Evolutionary conservation across 2,888 invertebrate species (phyloP), one percentile per base, ranked within the genome.

Genomic region (Acanthosepion lycidas): DNA sequence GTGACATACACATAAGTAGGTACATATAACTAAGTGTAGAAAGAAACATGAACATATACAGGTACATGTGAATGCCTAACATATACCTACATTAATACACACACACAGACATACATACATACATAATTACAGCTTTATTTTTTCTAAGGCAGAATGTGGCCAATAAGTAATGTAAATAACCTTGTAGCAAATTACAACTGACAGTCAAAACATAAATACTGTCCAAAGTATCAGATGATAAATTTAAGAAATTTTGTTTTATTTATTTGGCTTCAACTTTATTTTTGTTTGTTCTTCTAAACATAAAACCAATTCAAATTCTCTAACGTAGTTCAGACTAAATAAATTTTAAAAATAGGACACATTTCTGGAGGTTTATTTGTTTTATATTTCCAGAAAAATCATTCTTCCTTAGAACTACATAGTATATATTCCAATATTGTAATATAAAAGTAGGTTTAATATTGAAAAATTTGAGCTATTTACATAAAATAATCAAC

Each of bases 131-230:
- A 8, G 8, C 26, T n/a, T 28, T 28, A 42, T 42, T 26, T 26
- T 26, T 59, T 20, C 26, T 15, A 9, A 78, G n/a, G 2, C n/a
- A n/a, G 12, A 78, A 78, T 78, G 15, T 78, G 78, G n/a, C 78
- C n/a, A 15, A 78, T 78, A n/a, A 9, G n/a, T 0, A 78, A 33
- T 78, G n/a, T 78, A 78, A 78, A 23, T 5, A 1, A 15, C n/a
- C n/a, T 78, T 78, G 78, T 78, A n/a, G 78, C n/a, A 78, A 78
- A 78, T 78, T 33, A 78, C n/a, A 78, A 78, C n/a, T 78, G 78
- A n/a, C 78, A 78, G 15, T 12, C n/a, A 78, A 33, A 78, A 78
- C n/a, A 78, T 78, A 78, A 78, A 78, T 78, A 18, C 15, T 1
- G 23, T 12, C 78, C 33, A 78, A 78, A 78, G n/a, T 5, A 12